Percentiles rank a stretch among this genome's conserved stretches.
Conservation (phyloP, 2,113 vertebrate genomes). For the Addax nasomaculatus region DNA sequence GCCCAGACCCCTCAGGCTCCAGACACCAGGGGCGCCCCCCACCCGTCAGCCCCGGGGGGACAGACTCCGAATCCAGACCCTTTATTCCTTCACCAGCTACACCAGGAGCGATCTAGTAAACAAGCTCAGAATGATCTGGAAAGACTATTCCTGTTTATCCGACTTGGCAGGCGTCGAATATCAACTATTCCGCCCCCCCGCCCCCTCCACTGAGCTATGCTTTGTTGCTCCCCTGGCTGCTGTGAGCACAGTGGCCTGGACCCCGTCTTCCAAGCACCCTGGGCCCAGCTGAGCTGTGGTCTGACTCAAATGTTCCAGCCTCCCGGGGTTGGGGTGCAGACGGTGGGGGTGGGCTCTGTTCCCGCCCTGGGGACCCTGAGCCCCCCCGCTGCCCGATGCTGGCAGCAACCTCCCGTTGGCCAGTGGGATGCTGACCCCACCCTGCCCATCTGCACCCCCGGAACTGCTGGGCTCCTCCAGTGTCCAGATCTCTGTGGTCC, state of each 20-base stretch:
- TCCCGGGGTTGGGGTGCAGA: background rate
- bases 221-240: background rate
- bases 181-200: background rate
- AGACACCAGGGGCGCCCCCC: background rate
- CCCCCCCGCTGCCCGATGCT: background rate
- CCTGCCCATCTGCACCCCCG: too few species aligned
- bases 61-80: background rate
- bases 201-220: background rate
- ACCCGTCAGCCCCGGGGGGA: background rate
- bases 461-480: background rate
- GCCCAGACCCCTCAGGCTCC: background rate
- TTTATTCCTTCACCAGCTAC: background rate
- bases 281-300: background rate
- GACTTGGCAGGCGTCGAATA: background rate
- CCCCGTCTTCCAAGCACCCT: background rate
- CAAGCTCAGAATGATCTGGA: background rate
- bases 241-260: background rate
- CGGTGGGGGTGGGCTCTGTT: background rate
- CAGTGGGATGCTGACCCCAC: fast-evolving
- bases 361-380: background rate
- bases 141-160: background rate
- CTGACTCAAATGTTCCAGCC: background rate
- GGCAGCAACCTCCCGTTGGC: background rate
- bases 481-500: background rate
- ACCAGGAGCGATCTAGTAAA: background rate